Base-by-base conservation (phyloP, 1,140 invertebrate species). In the Ceratosolen solmsi region DNA sequence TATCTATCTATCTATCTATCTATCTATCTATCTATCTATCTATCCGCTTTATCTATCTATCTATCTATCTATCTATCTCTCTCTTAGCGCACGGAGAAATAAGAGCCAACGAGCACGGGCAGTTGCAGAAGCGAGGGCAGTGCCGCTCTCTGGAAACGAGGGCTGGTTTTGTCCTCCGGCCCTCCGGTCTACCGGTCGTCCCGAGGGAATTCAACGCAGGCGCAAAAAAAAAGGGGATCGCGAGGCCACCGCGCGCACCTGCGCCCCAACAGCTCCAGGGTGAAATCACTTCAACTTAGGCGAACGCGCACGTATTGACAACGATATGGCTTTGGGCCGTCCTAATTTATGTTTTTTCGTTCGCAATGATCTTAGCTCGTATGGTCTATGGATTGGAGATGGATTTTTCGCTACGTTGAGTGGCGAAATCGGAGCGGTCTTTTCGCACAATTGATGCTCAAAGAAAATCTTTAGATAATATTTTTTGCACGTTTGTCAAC, bases 161-260 rank as follows among this genome's bases (percentile, higher is more conserved):
- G 33, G 63, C 20, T n/a, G 63, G 63, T 68, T 68, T 68, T 68
- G 7, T 68, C 63, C 63, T 68, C 36, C 36, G 30, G 63, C 0
- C 63, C 63, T 68, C 36, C 8, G 8, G 33, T 22, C 2, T 38
- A n/a, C 60, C 30, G 13, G 30, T 33, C 15, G 33, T 33, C 36
- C 33, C 33, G 20, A 68, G 22, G 63, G 33, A 38, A 27, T 46
- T 5, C 41, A 46, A 13, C 5, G 41, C 41, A 5, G 25, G 11
- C 9, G 25, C 3, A 27, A 30, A 13, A 65, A 65, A 65, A 60
- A 60, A 60, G 58, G 30, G 60, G 60, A 65, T 65, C 11, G 60
- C 30, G 30, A 65, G 15, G 8, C 20, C 63, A 22, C n/a, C n/a
- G 63, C 30, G 20, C 30, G 1, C 13, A 68, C 51, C 20, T 22